These are phyloP conservation scores for Plectus sambesii DNA, from an alignment of 1,140 invertebrate species.

Conservation along the genomic window DNA sequence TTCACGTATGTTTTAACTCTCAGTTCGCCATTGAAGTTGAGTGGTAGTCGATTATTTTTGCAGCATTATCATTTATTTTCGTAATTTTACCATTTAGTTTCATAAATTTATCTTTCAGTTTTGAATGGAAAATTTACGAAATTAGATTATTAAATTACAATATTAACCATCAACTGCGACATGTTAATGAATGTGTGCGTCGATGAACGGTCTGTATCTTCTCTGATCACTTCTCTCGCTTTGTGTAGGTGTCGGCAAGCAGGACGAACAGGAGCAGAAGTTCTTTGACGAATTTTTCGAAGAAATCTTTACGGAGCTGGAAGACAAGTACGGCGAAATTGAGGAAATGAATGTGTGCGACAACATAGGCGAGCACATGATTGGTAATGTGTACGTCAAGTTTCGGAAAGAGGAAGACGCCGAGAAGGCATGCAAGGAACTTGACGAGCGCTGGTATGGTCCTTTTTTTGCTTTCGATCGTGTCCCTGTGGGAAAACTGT, in stretches of 20 bases:
- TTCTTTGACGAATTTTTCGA: slow-evolving; percentile 98
- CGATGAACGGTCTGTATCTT: not conserved
- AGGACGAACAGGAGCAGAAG: slow-evolving; percentile 91
- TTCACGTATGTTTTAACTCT: no score
- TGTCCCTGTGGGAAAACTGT: no score
- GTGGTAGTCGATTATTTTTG: no score
- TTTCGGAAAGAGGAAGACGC: slow-evolving; percentile 97
- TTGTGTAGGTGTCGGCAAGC: slow-evolving; percentile 54
- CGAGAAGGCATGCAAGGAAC: slow-evolving; percentile 83
- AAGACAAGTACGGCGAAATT: slow-evolving; percentile 90
- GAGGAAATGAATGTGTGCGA: slow-evolving; percentile 99
- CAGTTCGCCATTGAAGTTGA: no score
- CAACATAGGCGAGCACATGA: slow-evolving; percentile 86
- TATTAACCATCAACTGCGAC: no score
- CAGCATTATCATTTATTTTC: no score
- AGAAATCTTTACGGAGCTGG: slow-evolving; percentile 93
- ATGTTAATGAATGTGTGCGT: no score
- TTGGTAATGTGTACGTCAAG: slow-evolving; percentile 50
- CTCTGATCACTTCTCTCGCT: no score
- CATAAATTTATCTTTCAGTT: no score
- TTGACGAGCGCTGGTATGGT: slow-evolving; percentile 81
- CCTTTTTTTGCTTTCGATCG: slow-evolving; percentile 8
- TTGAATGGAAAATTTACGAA: no score
- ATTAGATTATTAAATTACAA: no score
- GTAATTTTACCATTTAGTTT: no score